A percentile compares a stretch with the other conserved stretches of the same genome.
These are phyloP conservation scores for Forbesichthys agassizii DNA, from an alignment of 2,113 vertebrate species.

Conservation along the genomic window DNA sequence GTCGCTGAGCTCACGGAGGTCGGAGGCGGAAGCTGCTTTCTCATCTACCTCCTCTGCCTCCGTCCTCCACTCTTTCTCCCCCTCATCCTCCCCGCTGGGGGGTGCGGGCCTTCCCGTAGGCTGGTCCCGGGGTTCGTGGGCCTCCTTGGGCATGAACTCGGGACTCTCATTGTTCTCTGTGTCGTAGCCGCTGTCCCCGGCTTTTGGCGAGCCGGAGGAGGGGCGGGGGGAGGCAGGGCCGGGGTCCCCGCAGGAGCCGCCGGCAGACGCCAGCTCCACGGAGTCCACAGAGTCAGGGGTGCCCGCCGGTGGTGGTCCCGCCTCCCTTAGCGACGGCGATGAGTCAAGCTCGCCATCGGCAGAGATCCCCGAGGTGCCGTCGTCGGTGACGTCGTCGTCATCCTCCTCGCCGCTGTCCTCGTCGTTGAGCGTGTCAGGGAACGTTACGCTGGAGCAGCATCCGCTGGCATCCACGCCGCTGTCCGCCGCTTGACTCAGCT, in stretches of 20 bases:
- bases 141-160: conserved; percentile 90
- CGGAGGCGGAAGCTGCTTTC: conserved; percentile 55
- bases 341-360: conserved; percentile 71
- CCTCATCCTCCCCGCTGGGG: conserved; percentile 53
- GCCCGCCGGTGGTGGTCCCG: conserved; percentile 73
- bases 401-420: conserved; percentile 76
- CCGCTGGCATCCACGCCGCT: conserved; percentile 62
- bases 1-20: conserved; percentile 58
- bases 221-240: conserved; percentile 72
- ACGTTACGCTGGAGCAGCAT: conserved; percentile 72
- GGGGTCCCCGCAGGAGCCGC: conserved; percentile 79
- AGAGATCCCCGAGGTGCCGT: conserved; percentile 84
- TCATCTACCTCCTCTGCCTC: conserved; percentile 42
- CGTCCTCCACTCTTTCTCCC: conserved; percentile 43
- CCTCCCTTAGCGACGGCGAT: conserved; percentile 79
- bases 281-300: conserved; percentile 88
- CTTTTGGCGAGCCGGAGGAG: conserved; percentile 80
- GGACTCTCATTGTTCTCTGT: conserved; percentile 96
- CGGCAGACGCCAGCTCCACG: conserved; percentile 82
- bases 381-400: conserved; percentile 77
- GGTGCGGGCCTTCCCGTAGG: conserved; percentile 35
- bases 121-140: conserved; percentile 80
- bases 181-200: conserved; percentile 94
- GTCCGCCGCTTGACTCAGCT: conserved; percentile 44
- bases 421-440: conserved; percentile 67